These are phyloP conservation scores for Microplitis mediator DNA, from an alignment of 1,140 invertebrate genomes.

Conservation along the genomic window DNA sequence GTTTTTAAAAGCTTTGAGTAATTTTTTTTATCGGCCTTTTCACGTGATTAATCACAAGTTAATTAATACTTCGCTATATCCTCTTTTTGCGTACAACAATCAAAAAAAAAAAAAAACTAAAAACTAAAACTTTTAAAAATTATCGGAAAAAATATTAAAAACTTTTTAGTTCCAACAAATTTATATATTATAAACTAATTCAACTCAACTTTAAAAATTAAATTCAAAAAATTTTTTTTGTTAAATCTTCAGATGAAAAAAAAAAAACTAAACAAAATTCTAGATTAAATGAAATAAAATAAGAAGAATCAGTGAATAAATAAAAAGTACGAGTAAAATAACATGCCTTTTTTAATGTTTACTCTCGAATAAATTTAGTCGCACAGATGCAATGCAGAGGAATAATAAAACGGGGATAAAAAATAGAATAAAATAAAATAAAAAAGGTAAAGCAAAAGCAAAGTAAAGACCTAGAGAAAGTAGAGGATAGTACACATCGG, in stretches of 20 bases:
- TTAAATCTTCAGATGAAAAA: too few relatives aligned
- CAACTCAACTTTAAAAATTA: too few relatives aligned
- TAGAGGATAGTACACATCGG: neutral
- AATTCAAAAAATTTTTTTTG: too few relatives aligned
- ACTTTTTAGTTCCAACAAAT: too few relatives aligned
- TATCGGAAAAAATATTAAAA: too few relatives aligned
- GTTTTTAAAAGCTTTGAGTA: neutral
- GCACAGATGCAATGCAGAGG: slow-evolving; percentile 5
- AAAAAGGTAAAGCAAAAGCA: neutral
- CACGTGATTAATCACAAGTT: slow-evolving; percentile 50
- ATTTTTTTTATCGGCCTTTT: slow-evolving; percentile 43
- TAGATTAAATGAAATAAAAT: too few relatives aligned
- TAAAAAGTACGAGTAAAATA: slow-evolving; percentile 21
- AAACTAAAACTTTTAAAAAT: neutral
- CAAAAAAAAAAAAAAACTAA: neutral
- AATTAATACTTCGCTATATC: slow-evolving; percentile 41
- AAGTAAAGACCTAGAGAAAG: neutral
- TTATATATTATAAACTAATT: too few relatives aligned
- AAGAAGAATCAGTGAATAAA: neutral
- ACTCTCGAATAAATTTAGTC: slow-evolving; percentile 5
- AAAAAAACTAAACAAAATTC: too few relatives aligned
- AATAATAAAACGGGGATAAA: neutral
- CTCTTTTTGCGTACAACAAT: neutral
- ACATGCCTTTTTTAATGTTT: slow-evolving; percentile 1
- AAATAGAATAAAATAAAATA: neutral